Conservation (phyloP, 2,113 vertebrate species). For the Tamias sibiricus region DNA sequence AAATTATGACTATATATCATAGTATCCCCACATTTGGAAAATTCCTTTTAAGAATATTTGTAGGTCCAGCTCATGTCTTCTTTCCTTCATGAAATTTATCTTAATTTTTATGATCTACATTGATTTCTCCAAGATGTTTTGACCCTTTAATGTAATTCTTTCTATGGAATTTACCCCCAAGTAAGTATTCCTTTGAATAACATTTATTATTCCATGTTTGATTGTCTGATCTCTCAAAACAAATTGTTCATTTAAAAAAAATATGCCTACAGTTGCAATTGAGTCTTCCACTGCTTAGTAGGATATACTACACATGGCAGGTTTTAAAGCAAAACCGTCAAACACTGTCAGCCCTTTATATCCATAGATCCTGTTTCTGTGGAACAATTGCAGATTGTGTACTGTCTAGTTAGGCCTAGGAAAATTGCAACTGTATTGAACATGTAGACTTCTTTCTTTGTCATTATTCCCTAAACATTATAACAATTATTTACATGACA, state of each 20-base stretch:
- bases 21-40: neutral
- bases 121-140: neutral
- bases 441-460: neutral
- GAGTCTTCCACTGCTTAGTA: neutral
- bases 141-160: neutral
- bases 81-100: neutral
- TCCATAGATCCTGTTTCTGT: neutral
- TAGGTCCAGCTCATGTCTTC: neutral
- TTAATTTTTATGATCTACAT: neutral
- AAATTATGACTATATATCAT: neutral
- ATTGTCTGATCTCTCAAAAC: neutral
- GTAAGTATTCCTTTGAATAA: neutral
- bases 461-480: neutral
- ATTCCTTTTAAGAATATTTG: neutral
- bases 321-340: neutral
- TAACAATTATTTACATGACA: neutral
- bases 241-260: conserved; percentile 9
- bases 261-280: neutral
- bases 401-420: neutral
- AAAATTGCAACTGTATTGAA: neutral
- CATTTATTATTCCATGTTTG: neutral
- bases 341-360: neutral
- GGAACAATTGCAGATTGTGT: neutral
- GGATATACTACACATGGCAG: neutral
- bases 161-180: neutral